Evolutionary conservation across 2,113 vertebrate genomes (phyloP), one percentile per base, ranked within the genome.

Genomic region (Corapipo altera): DNA sequence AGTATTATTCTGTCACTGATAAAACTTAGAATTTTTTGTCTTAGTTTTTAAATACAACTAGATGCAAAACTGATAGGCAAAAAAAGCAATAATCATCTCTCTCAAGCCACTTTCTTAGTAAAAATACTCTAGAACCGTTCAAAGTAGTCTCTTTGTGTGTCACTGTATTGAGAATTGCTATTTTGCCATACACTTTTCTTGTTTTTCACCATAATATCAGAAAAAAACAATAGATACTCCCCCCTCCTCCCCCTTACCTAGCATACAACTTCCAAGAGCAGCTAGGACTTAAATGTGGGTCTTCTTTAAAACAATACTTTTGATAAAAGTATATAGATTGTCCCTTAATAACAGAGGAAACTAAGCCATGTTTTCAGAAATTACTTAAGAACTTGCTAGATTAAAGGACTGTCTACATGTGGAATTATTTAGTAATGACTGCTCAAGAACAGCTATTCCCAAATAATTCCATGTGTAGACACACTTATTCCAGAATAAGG

Each of bases 291-390:
- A 21, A 26, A 39, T 37, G 20, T n/a, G 49, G 14, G 48, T 8
- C 35, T 89, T 83, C 61, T 65, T 24, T 57, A 77, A 69, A 92
- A 93, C 35, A 77, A 55, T 71, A 93, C 9, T 74, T 80, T 32
- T 58, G 46, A 71, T 72, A 92, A 93, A 94, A 96, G 78, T 55
- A 95, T 57, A 92, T 64, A 81, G 39, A 41, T 28, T 88, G 35
- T 46, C 44, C 61, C 44, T 84, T 80, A 95, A 67, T 66, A 93
- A 66, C 52, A 88, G 30, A 96, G 82, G 90, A 96, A 91, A 90
- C 92, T 57, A 93, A 95, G 58, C 69, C 41, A 71, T 86, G 76
- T 94, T 94, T 96, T 94, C 85, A 92, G 52, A 92, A 95, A 86
- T 54, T 0, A 92, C 88, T 96, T 71, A 86, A 93, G 93, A 93